Evolutionary conservation across 2,113 vertebrate genomes (phyloP).

Genomic region (Garra rufa): DNA sequence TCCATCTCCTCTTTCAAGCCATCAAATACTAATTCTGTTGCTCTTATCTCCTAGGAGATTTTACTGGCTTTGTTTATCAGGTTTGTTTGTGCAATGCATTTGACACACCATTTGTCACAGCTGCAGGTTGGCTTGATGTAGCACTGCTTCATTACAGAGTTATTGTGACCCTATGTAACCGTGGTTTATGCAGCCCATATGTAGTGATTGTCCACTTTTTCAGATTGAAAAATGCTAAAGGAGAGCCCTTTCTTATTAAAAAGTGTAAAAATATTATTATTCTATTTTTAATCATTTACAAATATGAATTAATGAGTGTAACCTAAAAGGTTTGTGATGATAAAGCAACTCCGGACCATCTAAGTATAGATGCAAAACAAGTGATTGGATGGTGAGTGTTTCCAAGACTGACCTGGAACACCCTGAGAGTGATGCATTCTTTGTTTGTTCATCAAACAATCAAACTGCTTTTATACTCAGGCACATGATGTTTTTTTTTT

Average conservation of each 20-base stretch:
- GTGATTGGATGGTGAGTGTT: not conserved
- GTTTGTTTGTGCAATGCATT: slow-evolving; percentile 45
- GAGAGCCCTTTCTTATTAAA: not conserved
- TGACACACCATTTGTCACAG: slow-evolving; percentile 48
- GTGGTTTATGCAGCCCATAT: slow-evolving; percentile 16
- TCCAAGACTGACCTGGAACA: not conserved
- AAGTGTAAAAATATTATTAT: not conserved
- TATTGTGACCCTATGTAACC: slow-evolving; percentile 5
- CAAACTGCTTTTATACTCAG: slow-evolving; percentile 26
- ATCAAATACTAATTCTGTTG: slow-evolving; percentile 43
- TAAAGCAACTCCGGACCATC: not conserved
- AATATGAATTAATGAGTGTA: not conserved
- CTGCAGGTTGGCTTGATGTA: slow-evolving; percentile 4
- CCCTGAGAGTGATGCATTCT: slow-evolving; percentile 1
- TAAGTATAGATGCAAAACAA: not conserved
- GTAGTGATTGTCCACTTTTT: not conserved
- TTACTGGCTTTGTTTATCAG: slow-evolving; percentile 39
- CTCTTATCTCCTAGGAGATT: slow-evolving; percentile 46
- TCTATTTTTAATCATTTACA: not conserved
- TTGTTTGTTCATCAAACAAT: slow-evolving; percentile 40
- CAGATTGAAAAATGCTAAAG: not conserved
- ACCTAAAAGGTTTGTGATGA: not conserved
- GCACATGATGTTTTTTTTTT: slow-evolving; percentile 8
- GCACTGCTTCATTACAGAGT: not conserved
- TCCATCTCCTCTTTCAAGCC: slow-evolving; percentile 40